Conservation (phyloP, 2,797 vertebrate genomes). For the Cuniculus paca region DNA sequence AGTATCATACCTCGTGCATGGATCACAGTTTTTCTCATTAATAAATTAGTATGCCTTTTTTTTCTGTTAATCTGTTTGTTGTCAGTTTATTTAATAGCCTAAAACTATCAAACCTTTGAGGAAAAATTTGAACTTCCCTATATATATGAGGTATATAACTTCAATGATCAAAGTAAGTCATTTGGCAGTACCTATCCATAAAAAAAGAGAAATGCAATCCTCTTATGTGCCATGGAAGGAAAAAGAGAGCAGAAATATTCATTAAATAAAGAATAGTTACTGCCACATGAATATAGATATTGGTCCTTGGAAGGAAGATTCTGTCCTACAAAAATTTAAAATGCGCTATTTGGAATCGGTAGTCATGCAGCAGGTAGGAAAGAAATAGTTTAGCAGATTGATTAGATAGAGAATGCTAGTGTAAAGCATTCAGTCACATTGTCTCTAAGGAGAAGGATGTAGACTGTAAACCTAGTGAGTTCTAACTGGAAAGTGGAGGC, state of each 20-base stretch:
- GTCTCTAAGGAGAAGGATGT: neutral
- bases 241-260: neutral
- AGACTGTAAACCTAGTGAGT: neutral
- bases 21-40: neutral
- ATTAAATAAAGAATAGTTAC: neutral
- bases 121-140: neutral
- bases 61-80: neutral
- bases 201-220: neutral
- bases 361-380: neutral
- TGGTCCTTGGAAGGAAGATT: neutral
- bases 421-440: neutral
- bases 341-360: neutral
- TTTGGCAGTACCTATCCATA: neutral
- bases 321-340: neutral
- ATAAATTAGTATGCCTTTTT: neutral
- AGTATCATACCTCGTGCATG: neutral
- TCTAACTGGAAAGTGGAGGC: neutral
- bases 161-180: neutral
- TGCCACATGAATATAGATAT: neutral
- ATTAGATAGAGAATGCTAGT: neutral
- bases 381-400: neutral
- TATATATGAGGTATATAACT: neutral
- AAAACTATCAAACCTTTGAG: neutral
- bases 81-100: neutral
- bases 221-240: neutral